Base-by-base conservation (phyloP, 2,797 vertebrate species). In the Mallotus villosus region DNA sequence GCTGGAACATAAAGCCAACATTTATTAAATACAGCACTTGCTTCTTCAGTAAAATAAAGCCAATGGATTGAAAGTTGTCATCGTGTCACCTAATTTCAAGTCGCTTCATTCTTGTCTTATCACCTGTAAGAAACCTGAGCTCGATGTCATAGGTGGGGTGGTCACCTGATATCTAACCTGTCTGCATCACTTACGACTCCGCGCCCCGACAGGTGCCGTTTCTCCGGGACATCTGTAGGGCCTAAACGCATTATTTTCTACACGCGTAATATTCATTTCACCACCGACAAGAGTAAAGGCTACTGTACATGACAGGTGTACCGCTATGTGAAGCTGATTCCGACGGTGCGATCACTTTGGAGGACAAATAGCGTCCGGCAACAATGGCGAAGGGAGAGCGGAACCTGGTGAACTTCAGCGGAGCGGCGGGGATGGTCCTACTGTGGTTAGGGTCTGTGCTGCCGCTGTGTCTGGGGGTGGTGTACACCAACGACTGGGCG, bases 401-500 rank as follows among this genome's bases (percentile, higher is more conserved):
- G 8, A 63, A 32, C 16, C 5, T 64, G n/a, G 27, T 53, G 1
- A 34, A 25, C 21, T 21, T 27, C 27, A 82, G 72, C 27, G 82
- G 17, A 3, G 91, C 88, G 86, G 22, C 90, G 81, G 86, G 81
- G 69, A 74, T 92, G 74, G 82, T 91, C 71, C 80, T 78, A 29
- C 86, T 95, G 78, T 91, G 93, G 83, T 88, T 95, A 73, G 93
- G 91, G 70, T 86, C 91, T 69, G 72, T 95, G 32, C 84, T 96
- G 22, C 93, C 93, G 2, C 79, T 92, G 76, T 94, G 94, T 85
- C 85, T 93, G 62, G 91, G 94, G 70, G 83, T 87, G 25, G 83
- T 94, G 62, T 99, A 94, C 90, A 98, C 95, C 75, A 97, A 98
- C 90, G 92, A 96, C 84, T 98, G 97, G 97, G 97, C 96, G 1